phyloP scores from a whole-genome alignment of 2,888 invertebrate genomes.

The Myathropa florea region DNA sequence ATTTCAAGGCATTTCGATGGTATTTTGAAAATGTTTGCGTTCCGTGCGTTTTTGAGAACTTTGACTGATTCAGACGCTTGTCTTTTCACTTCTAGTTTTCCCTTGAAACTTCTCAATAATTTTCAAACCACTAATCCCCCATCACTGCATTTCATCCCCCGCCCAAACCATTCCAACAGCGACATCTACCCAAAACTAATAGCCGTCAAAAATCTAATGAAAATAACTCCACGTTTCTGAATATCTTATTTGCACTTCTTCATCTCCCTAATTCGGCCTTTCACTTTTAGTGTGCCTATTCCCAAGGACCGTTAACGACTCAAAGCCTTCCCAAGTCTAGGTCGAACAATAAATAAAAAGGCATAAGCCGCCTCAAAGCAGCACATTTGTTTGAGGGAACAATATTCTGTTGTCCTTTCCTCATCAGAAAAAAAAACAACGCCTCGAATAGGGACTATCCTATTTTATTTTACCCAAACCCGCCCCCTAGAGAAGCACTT shows the following conservation, averaged over 20 bases:
- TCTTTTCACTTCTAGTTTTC: no score
- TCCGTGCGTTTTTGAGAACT: no score
- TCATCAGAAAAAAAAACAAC: slow-evolving; percentile 36
- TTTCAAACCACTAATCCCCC: no score
- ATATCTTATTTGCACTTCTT: slow-evolving; percentile 63
- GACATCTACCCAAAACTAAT: background rate
- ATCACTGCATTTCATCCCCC: background rate
- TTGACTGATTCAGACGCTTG: no score
- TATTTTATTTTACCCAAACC: slow-evolving; percentile 13
- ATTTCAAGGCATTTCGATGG: no score
- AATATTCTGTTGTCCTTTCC: slow-evolving; percentile 40
- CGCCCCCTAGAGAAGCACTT: background rate
- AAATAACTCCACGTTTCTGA: slow-evolving; percentile 1
- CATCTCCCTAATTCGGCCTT: slow-evolving; percentile 29
- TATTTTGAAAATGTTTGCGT: no score
- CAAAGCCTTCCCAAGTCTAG: slow-evolving; percentile 20
- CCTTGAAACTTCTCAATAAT: no score
- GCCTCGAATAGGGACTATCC: slow-evolving; percentile 34
- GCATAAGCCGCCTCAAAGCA: slow-evolving; percentile 51
- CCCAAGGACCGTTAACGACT: slow-evolving; percentile 14
- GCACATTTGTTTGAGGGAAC: slow-evolving; percentile 40
- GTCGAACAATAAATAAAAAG: slow-evolving; percentile 60
- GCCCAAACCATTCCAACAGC: no score
- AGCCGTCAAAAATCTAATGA: background rate
- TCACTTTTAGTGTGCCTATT: slow-evolving; percentile 28